Base-by-base conservation (phyloP, 2,888 invertebrate species). In the Nematopogon swammerdamellus region DNA sequence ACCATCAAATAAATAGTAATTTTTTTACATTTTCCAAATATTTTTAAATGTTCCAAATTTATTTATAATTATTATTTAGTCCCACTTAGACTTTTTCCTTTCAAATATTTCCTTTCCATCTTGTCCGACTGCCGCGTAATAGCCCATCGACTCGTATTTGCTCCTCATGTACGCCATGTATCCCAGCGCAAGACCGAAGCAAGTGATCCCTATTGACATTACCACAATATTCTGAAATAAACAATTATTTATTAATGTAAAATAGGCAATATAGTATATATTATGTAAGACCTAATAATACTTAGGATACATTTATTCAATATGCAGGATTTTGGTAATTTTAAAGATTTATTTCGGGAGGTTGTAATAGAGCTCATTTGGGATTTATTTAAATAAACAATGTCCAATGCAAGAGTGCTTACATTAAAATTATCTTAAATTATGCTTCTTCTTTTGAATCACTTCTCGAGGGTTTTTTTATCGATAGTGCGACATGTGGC, bases 141-240 rank as follows among this genome's bases (percentile, higher is more conserved):
- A 92, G 44, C 91, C 89, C 71, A 89, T 82, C 19, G 82, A 81
- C 69, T 91, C 89, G 65, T 91, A 91, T 67, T 89, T 89, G 48
- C 82, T 80, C 56, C 91, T 84, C 92, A 95, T 92, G 62, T 95
- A 95, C 3, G 87, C 82, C 52, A 96, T 86, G 63, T 95, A 95
- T 11, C 88, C 90, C 50, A 88, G 68, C 56, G 91, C 89, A 16
- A 88, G 73, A 14, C 86, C 77, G 61, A 95, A 85, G 48, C 89
- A 88, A 46, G 85, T 69, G n/a, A 88, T 62, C 45, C 95, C 95
- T 54, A 93, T 61, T 29, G 84, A 85, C 95, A 95, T 95, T 55
- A 94, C 85, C 2, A 88, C 82, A 58, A 88, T 86, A 72, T 95
- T 95, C 95, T 94, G 80, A 56, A 85, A 84, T 62, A 56, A n/a